These are phyloP conservation scores for Cydia amplana DNA, from an alignment of 1,140 invertebrate species.

Conservation along the genomic window DNA sequence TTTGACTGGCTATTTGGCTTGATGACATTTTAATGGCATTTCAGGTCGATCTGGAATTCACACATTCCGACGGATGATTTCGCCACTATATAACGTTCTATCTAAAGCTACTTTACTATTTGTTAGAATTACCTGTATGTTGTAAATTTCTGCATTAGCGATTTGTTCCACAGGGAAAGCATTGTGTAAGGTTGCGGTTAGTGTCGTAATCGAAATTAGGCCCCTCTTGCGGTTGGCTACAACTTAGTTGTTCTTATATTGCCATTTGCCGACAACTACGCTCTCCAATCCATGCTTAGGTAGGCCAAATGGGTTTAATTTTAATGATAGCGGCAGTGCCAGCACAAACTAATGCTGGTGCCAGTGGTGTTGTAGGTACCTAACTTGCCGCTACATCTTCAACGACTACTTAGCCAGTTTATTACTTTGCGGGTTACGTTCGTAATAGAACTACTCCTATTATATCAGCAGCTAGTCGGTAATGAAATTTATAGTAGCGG, in stretches of 20 bases:
- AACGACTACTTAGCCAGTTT: not conserved
- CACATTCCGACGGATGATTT: not conserved
- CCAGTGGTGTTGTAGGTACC: not conserved
- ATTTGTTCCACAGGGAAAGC: constrained; percentile 46
- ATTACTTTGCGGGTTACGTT: not conserved
- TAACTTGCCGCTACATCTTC: not conserved
- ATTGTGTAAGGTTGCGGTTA: constrained; percentile 39
- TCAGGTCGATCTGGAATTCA: not conserved
- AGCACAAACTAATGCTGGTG: constrained; percentile 17
- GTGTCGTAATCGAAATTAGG: constrained; percentile 41
- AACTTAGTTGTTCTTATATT: constrained; percentile 11
- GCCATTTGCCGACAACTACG: not conserved
- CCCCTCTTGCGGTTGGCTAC: not conserved
- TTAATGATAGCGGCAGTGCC: constrained; percentile 23
- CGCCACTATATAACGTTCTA: not conserved
- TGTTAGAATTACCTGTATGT: not conserved
- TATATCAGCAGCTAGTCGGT: constrained; percentile 3
- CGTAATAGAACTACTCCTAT: not conserved
- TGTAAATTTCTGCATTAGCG: constrained; percentile 32
- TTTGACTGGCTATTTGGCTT: not conserved
- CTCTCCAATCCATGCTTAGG: not conserved
- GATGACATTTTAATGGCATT: constrained; percentile 8
- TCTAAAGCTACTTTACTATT: not conserved
- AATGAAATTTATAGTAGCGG: not conserved
- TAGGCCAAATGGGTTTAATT: constrained; percentile 21